Base-by-base conservation (phyloP, 2,888 invertebrate genomes). In the Volucella zonaria region DNA sequence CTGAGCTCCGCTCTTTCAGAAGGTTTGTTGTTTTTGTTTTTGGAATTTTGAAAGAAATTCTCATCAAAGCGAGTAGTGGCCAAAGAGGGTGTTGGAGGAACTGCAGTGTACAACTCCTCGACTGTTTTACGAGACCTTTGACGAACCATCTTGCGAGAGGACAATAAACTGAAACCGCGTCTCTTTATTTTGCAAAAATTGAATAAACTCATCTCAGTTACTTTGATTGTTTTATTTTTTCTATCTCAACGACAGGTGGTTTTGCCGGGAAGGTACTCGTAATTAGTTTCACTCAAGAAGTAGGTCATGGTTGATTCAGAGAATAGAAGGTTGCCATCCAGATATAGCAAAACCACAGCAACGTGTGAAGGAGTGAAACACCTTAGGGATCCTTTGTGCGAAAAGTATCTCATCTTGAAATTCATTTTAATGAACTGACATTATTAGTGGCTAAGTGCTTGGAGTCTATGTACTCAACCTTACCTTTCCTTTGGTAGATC, bases 71-170 rank as follows among this genome's bases (percentile, higher is more conserved):
- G 52, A 0, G 18, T 38, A 4, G 71, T 67, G 8, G 59, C 14
- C 15, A 56, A 89, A 42, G 68, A 81, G 1, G 86, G 85, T 23
- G 73, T 86, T 15, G 8, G 87, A 11, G 38, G 90, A 89, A 66
- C 88, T 61, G 87, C 51, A 11, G 89, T 88, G 31, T 91, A 91
- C 0, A 91, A 88, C 77, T 91, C 91, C 49, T 91, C 91, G 64
- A 90, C 87, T 31, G 88, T 87, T 75, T 90, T 90, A 14, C 90
- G 90, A 56, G 89, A 87, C 56, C 78, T 82, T 40, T 88, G 87
- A 3, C 91, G 89, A 66, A 91, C 90, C 91, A 91, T 91, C 61
- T 82, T 88, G 9, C 58, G 58, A 11, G 59, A 68, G 52, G 58
- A 64, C 42, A 74, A 82, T 1, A 79, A 58, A 61, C 58, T 73